Evolutionary conservation across 37 sponge, comb jelly and placozoan genomes (phyloP).

Genomic region (Agelas oroides): DNA sequence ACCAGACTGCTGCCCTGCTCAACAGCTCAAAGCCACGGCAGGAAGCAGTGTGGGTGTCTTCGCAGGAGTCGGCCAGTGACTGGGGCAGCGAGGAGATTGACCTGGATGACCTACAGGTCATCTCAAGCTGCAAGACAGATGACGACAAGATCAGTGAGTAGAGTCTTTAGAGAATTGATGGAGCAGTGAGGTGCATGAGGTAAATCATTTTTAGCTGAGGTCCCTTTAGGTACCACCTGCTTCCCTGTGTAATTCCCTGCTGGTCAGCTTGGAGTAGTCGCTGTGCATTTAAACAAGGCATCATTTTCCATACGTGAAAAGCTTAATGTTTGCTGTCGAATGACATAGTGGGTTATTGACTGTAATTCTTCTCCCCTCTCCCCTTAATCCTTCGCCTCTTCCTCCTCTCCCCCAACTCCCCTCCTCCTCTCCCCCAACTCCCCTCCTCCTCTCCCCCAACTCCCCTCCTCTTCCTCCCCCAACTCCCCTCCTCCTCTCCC

Average conservation of each 20-base stretch:
- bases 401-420: no score
- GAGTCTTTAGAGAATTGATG: background rate
- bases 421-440: no score
- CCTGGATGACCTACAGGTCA: conserved; percentile 25
- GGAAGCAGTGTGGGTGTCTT: conserved; percentile 11
- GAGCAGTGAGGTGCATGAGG: background rate
- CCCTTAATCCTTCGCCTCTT: no score
- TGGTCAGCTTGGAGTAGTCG: background rate
- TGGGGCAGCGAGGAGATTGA: conserved; percentile 52
- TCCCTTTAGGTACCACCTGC: no score
- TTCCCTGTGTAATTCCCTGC: background rate
- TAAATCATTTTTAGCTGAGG: background rate
- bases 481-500: no score
- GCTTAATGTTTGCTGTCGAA: no score
- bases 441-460: no score
- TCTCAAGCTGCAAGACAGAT: conserved; percentile 47
- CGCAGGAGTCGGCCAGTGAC: conserved; percentile 25
- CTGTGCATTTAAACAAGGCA: no score
- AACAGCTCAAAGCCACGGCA: background rate
- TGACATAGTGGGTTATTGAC: no score
- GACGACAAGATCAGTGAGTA: conserved; percentile 76
- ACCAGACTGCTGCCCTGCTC: background rate
- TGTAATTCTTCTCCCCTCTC: no score
- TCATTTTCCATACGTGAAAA: no score
- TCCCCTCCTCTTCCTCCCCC: no score